Evolutionary conservation across 2,888 invertebrate genomes (phyloP).

Genomic region (Caenorhabditis becei): DNA sequence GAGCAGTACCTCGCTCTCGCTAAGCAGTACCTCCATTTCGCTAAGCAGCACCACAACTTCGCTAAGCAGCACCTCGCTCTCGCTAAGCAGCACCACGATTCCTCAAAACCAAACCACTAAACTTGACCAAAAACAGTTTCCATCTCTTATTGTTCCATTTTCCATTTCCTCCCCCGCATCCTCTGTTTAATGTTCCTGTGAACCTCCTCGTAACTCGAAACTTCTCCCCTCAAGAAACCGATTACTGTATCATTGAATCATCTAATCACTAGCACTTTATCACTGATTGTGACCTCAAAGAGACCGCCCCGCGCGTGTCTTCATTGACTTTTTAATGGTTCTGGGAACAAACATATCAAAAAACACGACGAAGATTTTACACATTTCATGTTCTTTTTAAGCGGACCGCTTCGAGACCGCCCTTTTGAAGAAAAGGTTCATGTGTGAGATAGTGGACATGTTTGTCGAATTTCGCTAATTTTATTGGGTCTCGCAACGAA

Average conservation of each 20-base stretch:
- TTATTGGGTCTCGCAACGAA: constrained; percentile 1
- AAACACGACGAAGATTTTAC: not conserved
- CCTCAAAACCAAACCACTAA: no score
- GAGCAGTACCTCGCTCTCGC: no score
- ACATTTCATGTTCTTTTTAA: constrained; percentile 9
- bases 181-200: not conserved
- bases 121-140: no score
- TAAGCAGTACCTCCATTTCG: no score
- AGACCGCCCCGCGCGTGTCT: not conserved
- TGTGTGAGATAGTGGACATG: not conserved
- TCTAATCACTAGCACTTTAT: not conserved
- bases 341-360: constrained; percentile 15
- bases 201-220: constrained; percentile 8
- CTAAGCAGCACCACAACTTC: no score
- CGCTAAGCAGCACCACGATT: no score
- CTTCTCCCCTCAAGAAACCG: not conserved
- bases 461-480: not conserved
- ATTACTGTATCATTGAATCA: not conserved
- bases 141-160: no score
- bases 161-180: not conserved
- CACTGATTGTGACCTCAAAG: constrained; percentile 7
- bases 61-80: no score
- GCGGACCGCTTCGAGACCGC: constrained; percentile 2
- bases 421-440: not conserved
- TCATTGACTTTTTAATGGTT: not conserved